Percentiles rank a stretch among this genome's conserved stretches.
phyloP scores from a whole-genome alignment of 2,888 invertebrate species.

The Leptinotarsa tumamoca region DNA sequence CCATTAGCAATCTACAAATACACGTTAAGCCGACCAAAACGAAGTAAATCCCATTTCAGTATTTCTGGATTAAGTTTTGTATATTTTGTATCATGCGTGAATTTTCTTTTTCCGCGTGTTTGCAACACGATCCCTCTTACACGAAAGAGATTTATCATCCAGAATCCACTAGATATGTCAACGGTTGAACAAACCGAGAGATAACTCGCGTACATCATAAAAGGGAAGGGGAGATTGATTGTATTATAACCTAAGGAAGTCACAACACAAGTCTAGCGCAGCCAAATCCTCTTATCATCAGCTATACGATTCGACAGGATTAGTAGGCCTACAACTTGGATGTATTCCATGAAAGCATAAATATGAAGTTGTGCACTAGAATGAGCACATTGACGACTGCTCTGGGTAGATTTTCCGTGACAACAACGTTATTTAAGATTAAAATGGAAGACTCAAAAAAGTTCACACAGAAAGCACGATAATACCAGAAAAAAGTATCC shows the following conservation, averaged over 20 bases:
- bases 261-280: conserved; percentile 18
- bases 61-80: conserved; percentile 23
- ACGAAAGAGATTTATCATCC: conserved; percentile 18
- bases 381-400: too few relatives aligned
- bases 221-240: conserved; percentile 19
- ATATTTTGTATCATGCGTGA: conserved; percentile 17
- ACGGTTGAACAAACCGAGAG: conserved; percentile 15
- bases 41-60: conserved; percentile 14
- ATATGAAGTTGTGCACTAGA: not conserved
- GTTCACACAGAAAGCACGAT: too few relatives aligned
- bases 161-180: conserved; percentile 22
- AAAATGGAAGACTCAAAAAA: too few relatives aligned
- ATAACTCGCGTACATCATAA: conserved; percentile 23
- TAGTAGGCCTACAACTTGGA: not conserved
- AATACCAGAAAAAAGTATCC: too few relatives aligned
- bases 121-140: conserved; percentile 21
- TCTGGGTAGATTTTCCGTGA: too few relatives aligned
- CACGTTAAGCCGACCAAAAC: conserved; percentile 10
- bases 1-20: not conserved
- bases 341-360: not conserved
- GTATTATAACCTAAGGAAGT: conserved; percentile 22
- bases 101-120: conserved; percentile 24
- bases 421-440: too few relatives aligned
- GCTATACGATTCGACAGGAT: conserved; percentile 13
- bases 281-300: conserved; percentile 23